A percentile compares a stretch with the other conserved stretches of the same genome.
These are phyloP conservation scores for Salticus scenicus DNA, from an alignment of 2,888 invertebrate genomes.

Conservation along the genomic window DNA sequence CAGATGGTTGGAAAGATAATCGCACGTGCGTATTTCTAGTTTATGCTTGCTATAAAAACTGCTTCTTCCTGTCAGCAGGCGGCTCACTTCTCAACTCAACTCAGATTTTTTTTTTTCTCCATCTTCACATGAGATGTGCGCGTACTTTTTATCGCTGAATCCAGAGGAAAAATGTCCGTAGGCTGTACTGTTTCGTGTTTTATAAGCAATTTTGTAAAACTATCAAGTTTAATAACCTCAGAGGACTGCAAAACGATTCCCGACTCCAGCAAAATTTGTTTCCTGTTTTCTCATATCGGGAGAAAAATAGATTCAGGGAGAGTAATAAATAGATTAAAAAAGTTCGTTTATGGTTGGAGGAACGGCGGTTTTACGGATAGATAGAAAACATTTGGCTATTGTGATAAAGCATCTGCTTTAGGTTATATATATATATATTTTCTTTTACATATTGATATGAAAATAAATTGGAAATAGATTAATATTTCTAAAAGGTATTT, in stretches of 20 bases:
- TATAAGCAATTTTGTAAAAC: slow-evolving; percentile 4
- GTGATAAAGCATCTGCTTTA: not conserved
- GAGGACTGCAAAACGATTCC: not conserved
- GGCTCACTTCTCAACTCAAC: not conserved
- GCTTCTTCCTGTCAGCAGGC: not conserved
- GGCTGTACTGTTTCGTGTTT: not conserved
- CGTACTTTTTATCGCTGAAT: not conserved
- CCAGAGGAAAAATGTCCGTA: not conserved
- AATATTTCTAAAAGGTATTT: too few species aligned
- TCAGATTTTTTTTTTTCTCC: not conserved
- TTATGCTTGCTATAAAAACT: not conserved
- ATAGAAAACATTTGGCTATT: not conserved
- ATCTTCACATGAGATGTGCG: not conserved
- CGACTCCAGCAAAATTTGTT: not conserved
- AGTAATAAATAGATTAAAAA: not conserved
- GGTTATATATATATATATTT: too few species aligned
- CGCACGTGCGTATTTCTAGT: not conserved
- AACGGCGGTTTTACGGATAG: not conserved
- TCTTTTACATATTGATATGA: too few species aligned
- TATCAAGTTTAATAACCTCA: not conserved
- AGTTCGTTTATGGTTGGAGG: not conserved
- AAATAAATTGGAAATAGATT: too few species aligned
- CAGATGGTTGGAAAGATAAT: not conserved
- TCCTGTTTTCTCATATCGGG: not conserved
- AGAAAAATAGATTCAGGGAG: not conserved